Evolutionary conservation across 2,113 vertebrate species (phyloP), one percentile per base, ranked within the genome.

Genomic region (Machaerirhynchus nigripectus): DNA sequence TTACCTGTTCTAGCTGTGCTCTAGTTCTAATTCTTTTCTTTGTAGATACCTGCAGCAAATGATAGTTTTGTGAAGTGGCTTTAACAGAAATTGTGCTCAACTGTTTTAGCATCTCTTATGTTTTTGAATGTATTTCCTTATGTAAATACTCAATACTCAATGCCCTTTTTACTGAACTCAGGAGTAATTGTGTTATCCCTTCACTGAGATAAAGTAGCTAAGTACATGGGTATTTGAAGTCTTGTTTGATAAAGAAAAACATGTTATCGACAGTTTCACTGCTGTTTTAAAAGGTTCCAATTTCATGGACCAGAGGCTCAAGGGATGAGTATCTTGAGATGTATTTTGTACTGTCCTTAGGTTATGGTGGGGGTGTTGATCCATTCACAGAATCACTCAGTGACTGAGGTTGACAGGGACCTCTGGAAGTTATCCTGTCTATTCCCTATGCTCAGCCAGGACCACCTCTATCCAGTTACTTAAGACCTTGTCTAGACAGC

Each of bases 401-500:
- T 57, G 7, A 8, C 22, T 64, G 23, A 37, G 30, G 7, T 37
- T 68, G 28, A 10, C 50, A 68, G 33, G 7, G 9, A 76, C 11
- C 7, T 82, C 26, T 53, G 26, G 8, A 89, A 37, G 15, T 53
- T 20, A 37, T n/a, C 5, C 15, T 21, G 6, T 53, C 28, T 47
- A 15, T 22, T n/a, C 10, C 5, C 9, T 3, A 6, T 86, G 49
- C 53, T 86, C 46, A 71, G 26, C 17, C 26, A 89, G 12, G 13
- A 6, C 30, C 31, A 55, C 24, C 28, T 30, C 2, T 3, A 63
- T 15, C 23, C 20, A 40, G 17, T 40, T 75, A 26, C 7, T 13
- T 22, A 68, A 35, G 20, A 39, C 26, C 7, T 10, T 5, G 1
- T 40, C 19, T 16, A 64, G 35, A 13, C 1, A 1, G 7, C 24